phyloP scores from a whole-genome alignment of 2,888 invertebrate genomes.

The Mythimna albipuncta region DNA sequence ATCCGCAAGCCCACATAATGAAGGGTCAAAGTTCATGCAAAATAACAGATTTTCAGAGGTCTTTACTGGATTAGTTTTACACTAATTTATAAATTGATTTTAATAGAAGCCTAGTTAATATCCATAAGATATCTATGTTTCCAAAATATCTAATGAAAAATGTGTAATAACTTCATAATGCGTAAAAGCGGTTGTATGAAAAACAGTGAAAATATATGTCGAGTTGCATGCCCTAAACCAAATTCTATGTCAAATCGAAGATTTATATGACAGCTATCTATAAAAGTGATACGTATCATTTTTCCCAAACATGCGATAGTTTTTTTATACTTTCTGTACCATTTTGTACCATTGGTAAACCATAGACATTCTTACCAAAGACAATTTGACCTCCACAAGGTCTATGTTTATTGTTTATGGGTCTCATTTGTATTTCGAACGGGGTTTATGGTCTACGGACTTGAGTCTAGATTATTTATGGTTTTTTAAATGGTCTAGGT shows the following conservation, averaged over 20 bases:
- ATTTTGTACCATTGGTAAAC: slow-evolving; percentile 20
- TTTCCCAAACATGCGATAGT: slow-evolving; percentile 15
- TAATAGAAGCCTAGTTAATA: too few relatives aligned
- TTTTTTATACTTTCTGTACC: slow-evolving; percentile 38
- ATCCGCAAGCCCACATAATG: too few relatives aligned
- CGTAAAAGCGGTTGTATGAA: too few relatives aligned
- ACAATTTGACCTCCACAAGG: slow-evolving; percentile 25
- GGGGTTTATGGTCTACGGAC: slow-evolving; percentile 27
- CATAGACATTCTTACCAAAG: slow-evolving; percentile 17
- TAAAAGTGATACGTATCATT: background rate
- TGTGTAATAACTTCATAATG: too few relatives aligned
- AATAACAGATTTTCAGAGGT: too few relatives aligned
- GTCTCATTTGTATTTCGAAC: slow-evolving; percentile 26
- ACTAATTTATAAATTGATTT: too few relatives aligned
- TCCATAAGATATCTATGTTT: too few relatives aligned
- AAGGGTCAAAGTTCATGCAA: too few relatives aligned
- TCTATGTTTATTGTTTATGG: slow-evolving; percentile 30
- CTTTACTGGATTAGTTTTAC: too few relatives aligned
- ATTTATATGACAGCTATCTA: slow-evolving; percentile 25
- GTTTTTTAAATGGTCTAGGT: background rate
- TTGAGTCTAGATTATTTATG: slow-evolving; percentile 20
- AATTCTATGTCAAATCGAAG: slow-evolving; percentile 11
- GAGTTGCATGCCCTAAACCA: too few relatives aligned
- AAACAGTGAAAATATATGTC: too few relatives aligned
- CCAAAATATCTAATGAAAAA: too few relatives aligned